Percentiles rank a stretch among this genome's conserved stretches.
These are phyloP conservation scores for Porites cylindrica DNA, from an alignment of 92 coral and sea anemone genomes.

Conservation along the genomic window DNA sequence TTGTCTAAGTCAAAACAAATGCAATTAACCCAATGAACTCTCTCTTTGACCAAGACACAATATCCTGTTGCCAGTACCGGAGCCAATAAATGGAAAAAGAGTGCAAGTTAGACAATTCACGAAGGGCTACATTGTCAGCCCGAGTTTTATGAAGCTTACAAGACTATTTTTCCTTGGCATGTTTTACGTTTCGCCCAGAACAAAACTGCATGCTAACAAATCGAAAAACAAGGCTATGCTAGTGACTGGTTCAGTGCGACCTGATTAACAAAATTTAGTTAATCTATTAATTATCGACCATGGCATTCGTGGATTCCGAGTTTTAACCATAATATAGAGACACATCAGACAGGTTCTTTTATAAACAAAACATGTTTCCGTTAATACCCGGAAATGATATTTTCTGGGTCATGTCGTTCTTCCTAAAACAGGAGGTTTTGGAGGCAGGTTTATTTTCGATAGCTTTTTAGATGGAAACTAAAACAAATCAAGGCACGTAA, in stretches of 20 bases:
- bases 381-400: conserved; percentile 10
- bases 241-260: neutral
- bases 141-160: no score
- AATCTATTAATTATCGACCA: neutral
- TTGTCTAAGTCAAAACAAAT: neutral
- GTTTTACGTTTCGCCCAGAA: no score
- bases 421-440: neutral
- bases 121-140: no score
- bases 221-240: neutral
- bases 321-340: neutral
- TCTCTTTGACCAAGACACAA: no score
- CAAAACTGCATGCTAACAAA: no score
- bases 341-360: neutral
- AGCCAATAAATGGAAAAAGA: no score
- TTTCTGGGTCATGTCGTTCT: neutral
- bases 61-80: no score
- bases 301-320: neutral
- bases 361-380: neutral
- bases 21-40: neutral
- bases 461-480: neutral
- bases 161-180: no score
- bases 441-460: no score
- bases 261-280: neutral
- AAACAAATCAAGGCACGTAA: conserved; percentile 19
- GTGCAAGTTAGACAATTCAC: no score